These are phyloP conservation scores for Drosophila barbarae DNA, from an alignment of 2,888 invertebrate genomes.

Conservation along the genomic window DNA sequence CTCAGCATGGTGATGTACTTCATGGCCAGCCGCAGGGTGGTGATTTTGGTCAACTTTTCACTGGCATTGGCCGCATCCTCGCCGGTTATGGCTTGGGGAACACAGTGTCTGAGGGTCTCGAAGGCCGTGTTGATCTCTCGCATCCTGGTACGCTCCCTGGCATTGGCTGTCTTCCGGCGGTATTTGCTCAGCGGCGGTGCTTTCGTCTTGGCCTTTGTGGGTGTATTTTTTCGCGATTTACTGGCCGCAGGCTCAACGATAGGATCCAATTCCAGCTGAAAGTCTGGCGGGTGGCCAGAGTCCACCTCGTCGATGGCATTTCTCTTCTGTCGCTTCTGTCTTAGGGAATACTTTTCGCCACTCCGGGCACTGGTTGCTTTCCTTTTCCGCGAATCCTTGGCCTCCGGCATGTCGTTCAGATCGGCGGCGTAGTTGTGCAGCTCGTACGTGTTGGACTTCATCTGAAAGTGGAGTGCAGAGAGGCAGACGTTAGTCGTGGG, in stretches of 20 bases:
- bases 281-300: constrained; percentile 5
- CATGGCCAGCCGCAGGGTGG: constrained; percentile 92
- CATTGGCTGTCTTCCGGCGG: constrained; percentile 93
- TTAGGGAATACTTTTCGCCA: constrained; percentile 84
- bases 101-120: constrained; percentile 88
- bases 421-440: constrained; percentile 69
- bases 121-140: constrained; percentile 94
- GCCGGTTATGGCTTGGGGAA: constrained; percentile 82
- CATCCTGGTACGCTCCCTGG: constrained; percentile 92
- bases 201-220: constrained; percentile 82
- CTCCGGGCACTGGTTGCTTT: constrained; percentile 45
- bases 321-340: constrained; percentile 82
- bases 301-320: constrained; percentile 44
- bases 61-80: constrained; percentile 81
- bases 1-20: constrained; percentile 90
- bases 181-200: constrained; percentile 92
- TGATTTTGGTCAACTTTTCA: constrained; percentile 93
- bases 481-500: constrained; percentile 40
- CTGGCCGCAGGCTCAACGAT: constrained; percentile 8
- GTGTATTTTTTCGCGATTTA: constrained; percentile 22
- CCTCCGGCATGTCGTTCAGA: constrained; percentile 40
- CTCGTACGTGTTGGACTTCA: constrained; percentile 69
- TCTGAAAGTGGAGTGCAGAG: constrained; percentile 47
- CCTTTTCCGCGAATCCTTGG: constrained; percentile 55
- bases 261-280: constrained; percentile 24